These are phyloP conservation scores for Stichopus horrens DNA, from an alignment of 53 echinoderm and acorn worm species.

Conservation along the genomic window DNA sequence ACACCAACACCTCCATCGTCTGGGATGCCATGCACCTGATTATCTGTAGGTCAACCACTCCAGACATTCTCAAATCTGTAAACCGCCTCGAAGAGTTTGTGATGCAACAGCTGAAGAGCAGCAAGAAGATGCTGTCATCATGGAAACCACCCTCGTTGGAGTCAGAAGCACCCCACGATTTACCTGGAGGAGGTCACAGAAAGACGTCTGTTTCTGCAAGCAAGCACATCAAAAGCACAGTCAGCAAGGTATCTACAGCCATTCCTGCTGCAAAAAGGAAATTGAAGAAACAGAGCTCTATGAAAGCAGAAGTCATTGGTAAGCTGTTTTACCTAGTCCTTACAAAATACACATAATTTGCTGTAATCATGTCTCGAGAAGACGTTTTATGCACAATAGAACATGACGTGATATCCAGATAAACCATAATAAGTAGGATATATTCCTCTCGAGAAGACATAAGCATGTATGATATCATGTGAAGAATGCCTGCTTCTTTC, in stretches of 20 bases:
- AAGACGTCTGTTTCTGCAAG: not conserved
- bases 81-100: constrained; percentile 90
- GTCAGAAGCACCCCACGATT: not conserved
- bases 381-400: too few relatives aligned
- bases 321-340: not conserved
- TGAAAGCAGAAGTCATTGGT: not conserved
- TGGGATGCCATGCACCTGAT: constrained; percentile 96
- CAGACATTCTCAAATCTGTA: constrained; percentile 84
- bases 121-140: constrained; percentile 81
- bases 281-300: not conserved
- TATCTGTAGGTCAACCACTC: constrained; percentile 92
- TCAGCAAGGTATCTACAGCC: not conserved
- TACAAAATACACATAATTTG: too few relatives aligned
- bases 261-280: not conserved
- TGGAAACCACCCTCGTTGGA: constrained; percentile 64
- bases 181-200: not conserved
- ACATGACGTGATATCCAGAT: too few relatives aligned
- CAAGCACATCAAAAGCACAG: not conserved
- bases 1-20: constrained; percentile 66
- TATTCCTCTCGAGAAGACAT: too few relatives aligned
- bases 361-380: too few relatives aligned
- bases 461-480: too few relatives aligned
- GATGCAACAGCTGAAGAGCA: constrained; percentile 88
- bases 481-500: too few relatives aligned
- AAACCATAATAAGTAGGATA: too few relatives aligned